Evolutionary conservation across 2,888 invertebrate species (phyloP).

Genomic region (Dascillus cervinus): DNA sequence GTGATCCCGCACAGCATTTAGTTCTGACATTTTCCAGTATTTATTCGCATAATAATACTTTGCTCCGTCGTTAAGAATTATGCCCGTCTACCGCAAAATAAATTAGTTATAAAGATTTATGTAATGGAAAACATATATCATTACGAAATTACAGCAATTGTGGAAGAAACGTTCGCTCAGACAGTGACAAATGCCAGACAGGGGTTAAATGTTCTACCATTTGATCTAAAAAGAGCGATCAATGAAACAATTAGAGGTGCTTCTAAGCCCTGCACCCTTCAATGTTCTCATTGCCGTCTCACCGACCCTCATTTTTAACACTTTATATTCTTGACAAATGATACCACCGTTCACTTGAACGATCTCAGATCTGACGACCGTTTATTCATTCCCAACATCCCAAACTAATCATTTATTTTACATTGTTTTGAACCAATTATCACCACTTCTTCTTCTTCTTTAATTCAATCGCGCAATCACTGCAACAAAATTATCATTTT

Average conservation of each 20-base stretch:
- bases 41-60: conserved; percentile 59
- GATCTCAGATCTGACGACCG: conserved; percentile 19
- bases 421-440: too few relatives aligned
- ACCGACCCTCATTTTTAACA: conserved; percentile 39
- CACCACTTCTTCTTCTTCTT: too few relatives aligned
- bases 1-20: conserved; percentile 47
- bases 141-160: conserved; percentile 40
- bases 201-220: conserved; percentile 34
- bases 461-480: too few relatives aligned
- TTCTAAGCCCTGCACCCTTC: conserved; percentile 33
- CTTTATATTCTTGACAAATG: conserved; percentile 44
- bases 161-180: conserved; percentile 33
- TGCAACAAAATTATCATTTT: too few relatives aligned
- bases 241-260: conserved; percentile 36
- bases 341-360: conserved; percentile 25
- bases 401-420: too few relatives aligned
- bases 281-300: conserved; percentile 18
- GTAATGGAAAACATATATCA: conserved; percentile 42
- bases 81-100: conserved; percentile 35
- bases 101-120: conserved; percentile 41
- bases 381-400: conserved; percentile 21
- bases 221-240: conserved; percentile 39
- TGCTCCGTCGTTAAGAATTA: conserved; percentile 29
- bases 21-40: conserved; percentile 57
- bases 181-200: conserved; percentile 40